Evolutionary conservation across 1,140 invertebrate genomes (phyloP).

Genomic region (Bombus huntii): DNA sequence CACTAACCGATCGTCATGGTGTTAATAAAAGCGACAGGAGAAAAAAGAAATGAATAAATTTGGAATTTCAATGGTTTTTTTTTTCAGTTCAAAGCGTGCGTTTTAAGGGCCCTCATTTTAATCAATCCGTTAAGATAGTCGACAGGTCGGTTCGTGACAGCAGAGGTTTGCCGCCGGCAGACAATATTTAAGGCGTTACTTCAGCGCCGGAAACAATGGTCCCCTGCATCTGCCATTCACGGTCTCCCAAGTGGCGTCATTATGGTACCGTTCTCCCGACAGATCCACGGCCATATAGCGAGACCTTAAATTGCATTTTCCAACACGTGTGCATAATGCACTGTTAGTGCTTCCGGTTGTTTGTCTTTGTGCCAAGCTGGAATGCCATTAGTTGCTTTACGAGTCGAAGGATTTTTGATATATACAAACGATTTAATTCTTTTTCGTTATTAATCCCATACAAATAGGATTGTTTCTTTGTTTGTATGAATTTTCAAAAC

Average conservation of each 20-base stretch:
- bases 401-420: neutral
- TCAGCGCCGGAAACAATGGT: conserved; percentile 64
- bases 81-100: neutral
- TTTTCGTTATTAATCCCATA: neutral
- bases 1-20: too few relatives aligned
- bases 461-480: neutral
- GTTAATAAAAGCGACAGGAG: too few relatives aligned
- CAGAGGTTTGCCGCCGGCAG: conserved; percentile 42
- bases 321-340: conserved; percentile 40
- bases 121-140: conserved; percentile 56
- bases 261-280: conserved; percentile 33
- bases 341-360: neutral
- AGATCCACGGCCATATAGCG: conserved; percentile 44
- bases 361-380: neutral
- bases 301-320: conserved; percentile 68
- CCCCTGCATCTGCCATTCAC: conserved; percentile 61
- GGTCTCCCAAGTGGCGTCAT: conserved; percentile 64
- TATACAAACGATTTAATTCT: neutral
- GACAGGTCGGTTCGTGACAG: conserved; percentile 45
- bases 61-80: neutral
- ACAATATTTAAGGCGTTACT: conserved; percentile 63
- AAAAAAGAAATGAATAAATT: neutral
- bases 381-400: neutral
- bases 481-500: neutral
- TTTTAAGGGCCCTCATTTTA: conserved; percentile 34